Conservation (phyloP, 2,113 vertebrate species). For the Entomyzon cyanotis region DNA sequence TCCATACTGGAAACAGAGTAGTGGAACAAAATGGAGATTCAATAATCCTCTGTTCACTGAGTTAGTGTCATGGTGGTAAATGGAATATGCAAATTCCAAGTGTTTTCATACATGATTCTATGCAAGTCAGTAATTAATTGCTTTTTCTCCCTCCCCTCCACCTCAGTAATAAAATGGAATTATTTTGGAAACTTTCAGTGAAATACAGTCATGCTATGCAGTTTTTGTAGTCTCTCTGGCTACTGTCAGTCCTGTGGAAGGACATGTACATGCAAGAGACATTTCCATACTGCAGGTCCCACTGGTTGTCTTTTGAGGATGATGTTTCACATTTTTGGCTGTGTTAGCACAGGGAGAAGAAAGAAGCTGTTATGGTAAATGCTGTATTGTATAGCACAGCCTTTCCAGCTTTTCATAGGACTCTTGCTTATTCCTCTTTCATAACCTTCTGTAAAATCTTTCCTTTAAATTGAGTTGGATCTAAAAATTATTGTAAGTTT, state of each 20-base stretch:
- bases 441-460: background rate
- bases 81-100: conserved; percentile 14
- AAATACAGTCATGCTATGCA: background rate
- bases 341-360: background rate
- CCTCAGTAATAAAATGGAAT: background rate
- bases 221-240: background rate
- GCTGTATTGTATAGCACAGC: background rate
- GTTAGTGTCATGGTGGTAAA: conserved; percentile 9
- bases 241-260: background rate
- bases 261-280: background rate
- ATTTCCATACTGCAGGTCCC: background rate
- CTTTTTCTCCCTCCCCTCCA: background rate
- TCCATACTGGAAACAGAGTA: background rate
- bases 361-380: background rate
- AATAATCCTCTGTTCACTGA: background rate
- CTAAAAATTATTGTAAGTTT: background rate
- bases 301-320: background rate
- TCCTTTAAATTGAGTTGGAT: background rate
- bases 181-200: background rate
- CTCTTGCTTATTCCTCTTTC: background rate
- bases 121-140: background rate
- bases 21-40: conserved; percentile 20
- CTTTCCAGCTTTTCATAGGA: background rate
- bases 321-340: background rate
- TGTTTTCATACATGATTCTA: background rate